These are phyloP conservation scores for Astreopora myriophthalma DNA, from an alignment of 64 coral and sea anemone genomes.

Conservation along the genomic window DNA sequence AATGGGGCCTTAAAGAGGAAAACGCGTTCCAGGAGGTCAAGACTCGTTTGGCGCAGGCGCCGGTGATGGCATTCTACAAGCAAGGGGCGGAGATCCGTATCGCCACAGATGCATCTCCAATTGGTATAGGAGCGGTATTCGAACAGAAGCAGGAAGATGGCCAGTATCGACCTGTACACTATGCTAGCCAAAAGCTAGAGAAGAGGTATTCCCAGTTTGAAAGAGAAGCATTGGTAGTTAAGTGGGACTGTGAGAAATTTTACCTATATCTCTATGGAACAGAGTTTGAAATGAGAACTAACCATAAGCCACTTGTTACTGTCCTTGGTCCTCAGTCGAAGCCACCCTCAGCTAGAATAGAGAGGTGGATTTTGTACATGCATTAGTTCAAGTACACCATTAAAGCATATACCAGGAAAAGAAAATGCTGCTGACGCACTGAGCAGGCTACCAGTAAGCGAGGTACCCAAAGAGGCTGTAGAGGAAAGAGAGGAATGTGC, in stretches of 20 bases:
- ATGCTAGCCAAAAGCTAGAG: slow-evolving; percentile 58
- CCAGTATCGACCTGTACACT: slow-evolving; percentile 44
- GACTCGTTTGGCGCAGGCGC: slow-evolving; percentile 16
- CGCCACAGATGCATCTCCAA: slow-evolving; percentile 55
- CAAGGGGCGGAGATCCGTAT: slow-evolving; percentile 21
- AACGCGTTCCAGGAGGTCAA: slow-evolving; percentile 45
- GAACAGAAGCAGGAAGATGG: slow-evolving; percentile 53
- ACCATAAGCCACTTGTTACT: slow-evolving; percentile 27
- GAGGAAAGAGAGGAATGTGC: slow-evolving; percentile 27
- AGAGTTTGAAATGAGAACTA: slow-evolving; percentile 15
- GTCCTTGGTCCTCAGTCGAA: slow-evolving; percentile 20
- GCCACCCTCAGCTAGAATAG: slow-evolving; percentile 24
- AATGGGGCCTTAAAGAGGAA: slow-evolving; percentile 15
- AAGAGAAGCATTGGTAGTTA: neutral
- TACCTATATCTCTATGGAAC: slow-evolving; percentile 6
- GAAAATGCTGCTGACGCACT: slow-evolving; percentile 39
- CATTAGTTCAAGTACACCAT: slow-evolving; percentile 33
- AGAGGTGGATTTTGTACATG: slow-evolving; percentile 55
- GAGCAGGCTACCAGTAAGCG: slow-evolving; percentile 42
- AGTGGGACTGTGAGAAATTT: slow-evolving; percentile 33
- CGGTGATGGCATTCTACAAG: slow-evolving; percentile 61
- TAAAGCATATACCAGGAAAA: slow-evolving; percentile 31
- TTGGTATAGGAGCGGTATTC: slow-evolving; percentile 15
- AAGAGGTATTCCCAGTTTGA: slow-evolving; percentile 69
- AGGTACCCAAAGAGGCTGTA: neutral